A percentile compares a stretch with the other conserved stretches of the same genome.
These are phyloP conservation scores for Cheilosia variabilis DNA, from an alignment of 2,888 invertebrate species.

Conservation along the genomic window DNA sequence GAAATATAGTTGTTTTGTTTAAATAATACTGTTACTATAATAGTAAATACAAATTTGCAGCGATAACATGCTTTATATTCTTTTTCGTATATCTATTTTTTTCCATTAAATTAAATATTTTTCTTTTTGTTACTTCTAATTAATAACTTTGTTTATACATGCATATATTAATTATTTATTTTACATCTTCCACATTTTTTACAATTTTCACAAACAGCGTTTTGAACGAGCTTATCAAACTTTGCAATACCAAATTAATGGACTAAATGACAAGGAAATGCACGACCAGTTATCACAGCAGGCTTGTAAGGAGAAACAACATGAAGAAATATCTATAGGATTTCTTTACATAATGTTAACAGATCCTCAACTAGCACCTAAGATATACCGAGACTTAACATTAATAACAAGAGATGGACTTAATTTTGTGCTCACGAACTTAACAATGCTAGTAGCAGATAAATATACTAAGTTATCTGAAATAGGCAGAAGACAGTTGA, in stretches of 20 bases:
- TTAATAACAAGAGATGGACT: constrained; percentile 95
- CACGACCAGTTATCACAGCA: constrained; percentile 96
- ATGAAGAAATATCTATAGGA: constrained; percentile 97
- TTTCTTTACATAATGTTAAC: constrained; percentile 94
- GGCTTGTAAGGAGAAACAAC: constrained; percentile 92
- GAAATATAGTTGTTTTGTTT: too few species aligned
- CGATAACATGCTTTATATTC: too few species aligned
- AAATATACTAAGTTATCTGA: constrained; percentile 95
- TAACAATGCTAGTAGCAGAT: constrained; percentile 94
- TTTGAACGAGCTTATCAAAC: constrained; percentile 93
- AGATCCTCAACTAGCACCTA: constrained; percentile 91
- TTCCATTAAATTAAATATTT: too few species aligned
- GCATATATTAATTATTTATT: neutral
- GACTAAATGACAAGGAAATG: constrained; percentile 96
- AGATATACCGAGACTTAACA: constrained; percentile 96
- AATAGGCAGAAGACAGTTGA: constrained; percentile 90
- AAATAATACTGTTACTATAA: too few species aligned
- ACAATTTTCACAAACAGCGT: constrained; percentile 88
- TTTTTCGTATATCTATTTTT: too few species aligned
- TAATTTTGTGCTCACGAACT: constrained; percentile 90
- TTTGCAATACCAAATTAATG: constrained; percentile 90
- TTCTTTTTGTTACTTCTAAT: too few species aligned
- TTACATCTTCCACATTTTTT: constrained; percentile 16
- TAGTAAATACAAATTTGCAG: too few species aligned
- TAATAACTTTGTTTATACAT: too few species aligned